These are phyloP conservation scores for Micropoecilia bifurca DNA, from an alignment of 2,797 vertebrate genomes.

Conservation along the genomic window DNA sequence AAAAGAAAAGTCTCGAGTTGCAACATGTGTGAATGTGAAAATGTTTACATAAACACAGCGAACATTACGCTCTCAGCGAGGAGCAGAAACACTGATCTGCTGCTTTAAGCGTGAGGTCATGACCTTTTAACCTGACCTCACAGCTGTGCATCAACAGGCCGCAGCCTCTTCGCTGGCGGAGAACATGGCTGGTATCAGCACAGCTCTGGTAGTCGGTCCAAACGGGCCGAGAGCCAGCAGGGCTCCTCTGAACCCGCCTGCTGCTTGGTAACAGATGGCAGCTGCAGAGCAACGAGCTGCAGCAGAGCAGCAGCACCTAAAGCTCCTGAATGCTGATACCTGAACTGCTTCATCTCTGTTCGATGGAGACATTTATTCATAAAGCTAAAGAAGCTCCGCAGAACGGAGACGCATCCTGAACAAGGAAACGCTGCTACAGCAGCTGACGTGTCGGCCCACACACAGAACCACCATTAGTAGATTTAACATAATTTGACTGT, in stretches of 20 bases:
- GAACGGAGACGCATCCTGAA: slow-evolving; percentile 34
- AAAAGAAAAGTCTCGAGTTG: background rate
- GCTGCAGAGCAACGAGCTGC: slow-evolving; percentile 63
- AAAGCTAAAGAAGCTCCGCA: slow-evolving; percentile 52
- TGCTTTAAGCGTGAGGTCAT: slow-evolving; percentile 48
- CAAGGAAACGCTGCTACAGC: slow-evolving; percentile 14
- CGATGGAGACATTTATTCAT: slow-evolving; percentile 49
- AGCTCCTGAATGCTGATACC: slow-evolving; percentile 63
- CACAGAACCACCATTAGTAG: background rate
- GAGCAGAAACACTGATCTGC: slow-evolving; percentile 29
- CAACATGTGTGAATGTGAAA: background rate
- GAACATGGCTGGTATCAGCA: slow-evolving; percentile 44
- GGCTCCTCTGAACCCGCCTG: slow-evolving; percentile 25
- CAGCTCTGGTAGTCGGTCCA: slow-evolving; percentile 42
- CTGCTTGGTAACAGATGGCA: slow-evolving; percentile 56
- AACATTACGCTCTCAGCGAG: background rate
- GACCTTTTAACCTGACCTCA: slow-evolving; percentile 52
- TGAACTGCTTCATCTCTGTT: slow-evolving; percentile 51
- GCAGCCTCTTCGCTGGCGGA: slow-evolving; percentile 41
- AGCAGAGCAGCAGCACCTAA: slow-evolving; percentile 46
- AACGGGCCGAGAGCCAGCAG: slow-evolving; percentile 43
- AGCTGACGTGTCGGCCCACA: background rate
- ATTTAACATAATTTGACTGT: background rate
- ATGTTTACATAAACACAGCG: background rate
- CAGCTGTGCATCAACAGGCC: slow-evolving; percentile 47